Percentiles rank a stretch among this genome's conserved stretches.
These are phyloP conservation scores for Diarsia rubi DNA, from an alignment of 2,888 invertebrate species.

Conservation along the genomic window DNA sequence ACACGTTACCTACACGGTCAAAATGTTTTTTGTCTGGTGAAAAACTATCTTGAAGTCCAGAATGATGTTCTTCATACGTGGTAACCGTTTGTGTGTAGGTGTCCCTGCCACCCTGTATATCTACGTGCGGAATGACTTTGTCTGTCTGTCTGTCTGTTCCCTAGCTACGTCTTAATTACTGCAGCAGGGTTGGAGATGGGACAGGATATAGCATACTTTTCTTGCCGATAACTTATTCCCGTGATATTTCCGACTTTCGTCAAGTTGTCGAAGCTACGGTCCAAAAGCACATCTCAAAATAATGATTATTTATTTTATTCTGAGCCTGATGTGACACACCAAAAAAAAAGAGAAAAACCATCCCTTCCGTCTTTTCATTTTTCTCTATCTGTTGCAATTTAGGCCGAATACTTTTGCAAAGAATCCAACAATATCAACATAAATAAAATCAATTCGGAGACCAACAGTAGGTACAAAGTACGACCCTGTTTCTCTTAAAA, in stretches of 20 bases:
- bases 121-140: neutral
- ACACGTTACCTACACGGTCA: neutral
- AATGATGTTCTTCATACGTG: too few species aligned
- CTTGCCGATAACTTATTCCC: neutral
- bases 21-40: neutral
- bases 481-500: neutral
- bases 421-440: neutral
- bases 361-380: neutral
- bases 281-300: neutral
- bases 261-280: neutral
- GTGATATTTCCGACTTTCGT: neutral
- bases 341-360: accelerated
- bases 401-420: neutral
- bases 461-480: neutral
- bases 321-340: neutral
- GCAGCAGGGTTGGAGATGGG: neutral
- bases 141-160: neutral
- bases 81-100: too few species aligned
- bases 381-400: neutral
- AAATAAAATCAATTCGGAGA: neutral
- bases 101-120: neutral
- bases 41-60: too few species aligned
- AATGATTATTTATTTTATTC: neutral
- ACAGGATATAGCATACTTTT: neutral
- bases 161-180: neutral